Percentiles rank a stretch among this genome's conserved stretches.
Conservation (phyloP, 2,888 invertebrate species). For the Hyposoter didymator region DNA sequence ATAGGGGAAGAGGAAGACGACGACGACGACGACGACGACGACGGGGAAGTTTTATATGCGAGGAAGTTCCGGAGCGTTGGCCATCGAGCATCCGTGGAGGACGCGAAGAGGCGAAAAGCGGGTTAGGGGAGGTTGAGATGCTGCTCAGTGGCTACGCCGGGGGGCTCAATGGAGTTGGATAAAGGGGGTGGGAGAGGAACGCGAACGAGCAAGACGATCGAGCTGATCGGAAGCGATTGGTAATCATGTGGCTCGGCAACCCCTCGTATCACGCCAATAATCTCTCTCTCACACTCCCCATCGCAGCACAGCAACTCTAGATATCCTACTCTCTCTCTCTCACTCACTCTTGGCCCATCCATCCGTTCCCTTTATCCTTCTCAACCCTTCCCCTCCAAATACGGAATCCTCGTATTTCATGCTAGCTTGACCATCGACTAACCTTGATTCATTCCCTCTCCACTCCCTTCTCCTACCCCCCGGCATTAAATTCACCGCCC, state of each 20-base stretch:
- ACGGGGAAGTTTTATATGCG: conserved; percentile 64
- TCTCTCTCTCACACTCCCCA: conserved; percentile 61
- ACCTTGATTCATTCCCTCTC: conserved; percentile 62
- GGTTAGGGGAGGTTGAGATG: conserved; percentile 29
- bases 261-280: conserved; percentile 72
- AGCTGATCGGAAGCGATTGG: conserved; percentile 73
- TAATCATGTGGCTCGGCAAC: conserved; percentile 74
- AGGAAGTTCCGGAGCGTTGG: conserved; percentile 64
- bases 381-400: conserved; percentile 50
- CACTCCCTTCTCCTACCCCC: conserved; percentile 38
- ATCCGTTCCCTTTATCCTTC: conserved; percentile 45
- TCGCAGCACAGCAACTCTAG: neutral
- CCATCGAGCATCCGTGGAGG: conserved; percentile 45
- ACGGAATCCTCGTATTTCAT: conserved; percentile 72
- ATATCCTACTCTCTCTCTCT: conserved; percentile 40
- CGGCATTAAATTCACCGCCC: conserved; percentile 63
- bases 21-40: conserved; percentile 27
- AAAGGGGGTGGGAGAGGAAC: conserved; percentile 36
- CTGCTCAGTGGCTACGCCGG: conserved; percentile 36
- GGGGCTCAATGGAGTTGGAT: conserved; percentile 43
- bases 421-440: conserved; percentile 72
- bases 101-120: neutral
- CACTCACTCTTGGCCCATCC: conserved; percentile 25
- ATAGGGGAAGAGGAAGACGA: conserved; percentile 19
- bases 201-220: conserved; percentile 70